A percentile compares a stretch with the other conserved stretches of the same genome.
Conservation (phyloP, 2,797 vertebrate species). For the Peromyscus eremicus region DNA sequence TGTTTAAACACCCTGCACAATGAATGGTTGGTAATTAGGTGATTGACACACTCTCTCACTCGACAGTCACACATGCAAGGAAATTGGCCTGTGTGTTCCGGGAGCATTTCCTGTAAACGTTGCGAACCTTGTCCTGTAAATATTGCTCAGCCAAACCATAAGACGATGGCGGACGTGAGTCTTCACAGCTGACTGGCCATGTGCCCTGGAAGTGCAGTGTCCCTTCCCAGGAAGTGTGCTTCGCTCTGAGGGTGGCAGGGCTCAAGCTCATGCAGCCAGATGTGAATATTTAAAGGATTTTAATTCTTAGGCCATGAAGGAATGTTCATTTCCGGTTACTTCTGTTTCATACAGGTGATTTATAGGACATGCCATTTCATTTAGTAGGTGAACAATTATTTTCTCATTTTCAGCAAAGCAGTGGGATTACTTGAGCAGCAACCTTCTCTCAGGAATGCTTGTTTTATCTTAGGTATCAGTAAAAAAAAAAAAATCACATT, state of each 20-base stretch:
- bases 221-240: neutral
- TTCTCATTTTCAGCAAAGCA: slow-evolving; percentile 17
- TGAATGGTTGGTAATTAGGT: slow-evolving; percentile 76
- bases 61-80: slow-evolving; percentile 58
- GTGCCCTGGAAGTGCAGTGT: neutral
- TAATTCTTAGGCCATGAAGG: neutral
- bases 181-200: neutral
- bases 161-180: neutral
- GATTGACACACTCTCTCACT: slow-evolving; percentile 64
- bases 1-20: neutral
- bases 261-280: neutral
- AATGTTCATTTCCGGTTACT: neutral
- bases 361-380: neutral
- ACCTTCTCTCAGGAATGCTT: neutral
- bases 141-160: neutral
- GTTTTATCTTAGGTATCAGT: neutral
- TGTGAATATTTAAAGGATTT: neutral
- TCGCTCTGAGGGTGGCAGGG: neutral
- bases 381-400: neutral
- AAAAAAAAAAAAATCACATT: neutral
- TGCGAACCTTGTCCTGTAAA: slow-evolving; percentile 29
- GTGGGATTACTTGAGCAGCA: neutral
- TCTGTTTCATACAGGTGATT: neutral
- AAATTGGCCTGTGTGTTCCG: slow-evolving; percentile 58
- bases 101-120: slow-evolving; percentile 12